phyloP scores from a whole-genome alignment of 2,888 invertebrate genomes.

The Caenorhabditis japonica region DNA sequence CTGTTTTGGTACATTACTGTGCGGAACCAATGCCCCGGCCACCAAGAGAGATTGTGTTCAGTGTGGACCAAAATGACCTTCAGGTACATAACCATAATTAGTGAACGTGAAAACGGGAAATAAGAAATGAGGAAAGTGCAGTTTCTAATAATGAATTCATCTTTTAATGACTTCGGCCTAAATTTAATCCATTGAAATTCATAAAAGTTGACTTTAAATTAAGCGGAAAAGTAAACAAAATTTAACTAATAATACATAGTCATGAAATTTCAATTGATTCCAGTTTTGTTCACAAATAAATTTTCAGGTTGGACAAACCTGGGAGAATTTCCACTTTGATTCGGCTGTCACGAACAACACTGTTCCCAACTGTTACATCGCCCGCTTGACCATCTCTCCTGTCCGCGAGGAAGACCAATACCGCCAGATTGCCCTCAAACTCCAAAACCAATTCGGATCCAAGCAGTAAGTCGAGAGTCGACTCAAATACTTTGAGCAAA shows the following conservation, averaged over 20 bases:
- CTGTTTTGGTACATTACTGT: conserved; percentile 75
- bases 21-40: conserved; percentile 75
- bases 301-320: conserved; percentile 70
- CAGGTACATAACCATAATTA: conserved; percentile 50
- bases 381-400: conserved; percentile 70
- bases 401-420: conserved; percentile 74
- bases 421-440: conserved; percentile 71
- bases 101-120: background rate
- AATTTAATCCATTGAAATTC: conserved; percentile 30
- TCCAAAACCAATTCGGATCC: conserved; percentile 71
- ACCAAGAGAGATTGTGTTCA: conserved; percentile 75
- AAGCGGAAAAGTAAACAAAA: background rate
- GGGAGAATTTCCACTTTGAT: conserved; percentile 76
- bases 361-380: conserved; percentile 74
- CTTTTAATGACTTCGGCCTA: conserved; percentile 45
- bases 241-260: background rate
- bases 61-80: conserved; percentile 74
- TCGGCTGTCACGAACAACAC: conserved; percentile 73
- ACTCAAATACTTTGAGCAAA: conserved; percentile 14
- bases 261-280: too few species aligned
- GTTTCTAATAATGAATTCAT: conserved; percentile 42
- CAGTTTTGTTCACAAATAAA: too few species aligned
- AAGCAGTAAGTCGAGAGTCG: conserved; percentile 59
- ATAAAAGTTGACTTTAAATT: conserved; percentile 39
- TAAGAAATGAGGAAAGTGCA: conserved; percentile 14